Percentiles rank a stretch among this genome's conserved stretches.
phyloP scores from a whole-genome alignment of 1,140 invertebrate genomes.

The Hyphantria cunea region DNA sequence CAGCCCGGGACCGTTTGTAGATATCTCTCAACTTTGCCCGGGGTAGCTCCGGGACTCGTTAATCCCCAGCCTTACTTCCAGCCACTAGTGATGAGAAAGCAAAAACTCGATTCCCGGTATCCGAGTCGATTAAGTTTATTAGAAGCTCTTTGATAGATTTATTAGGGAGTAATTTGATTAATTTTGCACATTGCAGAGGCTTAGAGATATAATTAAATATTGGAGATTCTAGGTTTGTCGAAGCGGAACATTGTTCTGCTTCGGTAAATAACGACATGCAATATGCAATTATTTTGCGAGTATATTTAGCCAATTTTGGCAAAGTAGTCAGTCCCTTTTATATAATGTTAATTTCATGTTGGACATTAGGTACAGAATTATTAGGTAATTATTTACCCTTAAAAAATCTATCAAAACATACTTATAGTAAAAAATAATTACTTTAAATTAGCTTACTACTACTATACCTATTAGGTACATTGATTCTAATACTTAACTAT shows the following conservation, averaged over 20 bases:
- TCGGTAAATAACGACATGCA: no score
- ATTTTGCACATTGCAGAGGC: not conserved
- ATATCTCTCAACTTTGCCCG: constrained; percentile 30
- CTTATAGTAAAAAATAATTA: no score
- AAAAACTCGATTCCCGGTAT: constrained; percentile 2
- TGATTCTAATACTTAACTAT: not conserved
- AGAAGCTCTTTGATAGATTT: constrained; percentile 5
- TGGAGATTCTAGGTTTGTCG: not conserved
- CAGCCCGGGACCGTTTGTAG: constrained; percentile 25
- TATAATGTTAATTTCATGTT: no score
- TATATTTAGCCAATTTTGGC: no score
- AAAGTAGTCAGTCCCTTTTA: no score
- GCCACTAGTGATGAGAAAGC: constrained; percentile 16
- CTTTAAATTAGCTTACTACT: no score
- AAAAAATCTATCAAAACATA: no score
- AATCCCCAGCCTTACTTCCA: constrained; percentile 22
- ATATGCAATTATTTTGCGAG: no score
- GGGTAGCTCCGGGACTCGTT: constrained; percentile 30
- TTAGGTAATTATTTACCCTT: no score
- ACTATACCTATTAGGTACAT: not conserved
- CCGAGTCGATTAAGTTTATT: not conserved
- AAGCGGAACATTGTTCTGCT: no score
- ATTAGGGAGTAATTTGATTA: constrained; percentile 1
- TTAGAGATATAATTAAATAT: not conserved
- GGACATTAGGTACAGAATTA: no score